phyloP scores from a whole-genome alignment of 2,797 vertebrate genomes.

The Rhinatrema bivittatum region DNA sequence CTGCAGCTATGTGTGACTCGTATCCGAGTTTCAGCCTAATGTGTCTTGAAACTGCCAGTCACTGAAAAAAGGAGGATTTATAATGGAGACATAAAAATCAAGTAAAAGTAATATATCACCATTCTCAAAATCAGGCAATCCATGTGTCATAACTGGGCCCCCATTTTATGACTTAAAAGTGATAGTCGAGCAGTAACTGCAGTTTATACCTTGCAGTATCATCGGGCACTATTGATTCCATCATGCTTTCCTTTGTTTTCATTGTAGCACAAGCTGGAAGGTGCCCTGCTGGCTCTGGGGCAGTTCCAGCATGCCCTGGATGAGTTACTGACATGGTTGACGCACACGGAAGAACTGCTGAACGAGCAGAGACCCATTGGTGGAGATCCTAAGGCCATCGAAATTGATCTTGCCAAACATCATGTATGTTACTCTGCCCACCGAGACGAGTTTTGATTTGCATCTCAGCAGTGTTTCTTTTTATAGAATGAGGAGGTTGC shows the following conservation, averaged over 20 bases:
- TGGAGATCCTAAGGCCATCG: conserved; percentile 92
- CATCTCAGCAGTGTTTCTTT: neutral
- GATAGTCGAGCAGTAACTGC: no score
- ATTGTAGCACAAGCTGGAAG: conserved; percentile 90
- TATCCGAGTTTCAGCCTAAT: no score
- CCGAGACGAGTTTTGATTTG: conserved; percentile 6
- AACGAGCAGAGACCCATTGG: conserved; percentile 83
- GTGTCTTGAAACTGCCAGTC: no score
- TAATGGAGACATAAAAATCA: no score
- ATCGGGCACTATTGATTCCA: no score
- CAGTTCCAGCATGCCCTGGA: conserved; percentile 97
- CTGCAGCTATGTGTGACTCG: no score
- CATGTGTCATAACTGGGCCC: no score
- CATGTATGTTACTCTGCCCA: conserved; percentile 68
- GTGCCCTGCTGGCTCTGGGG: conserved; percentile 87
- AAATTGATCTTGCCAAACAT: conserved; percentile 96
- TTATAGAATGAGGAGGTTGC: neutral
- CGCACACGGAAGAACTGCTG: conserved; percentile 86
- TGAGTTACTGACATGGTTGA: conserved; percentile 90
- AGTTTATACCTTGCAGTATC: no score
- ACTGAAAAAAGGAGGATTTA: no score
- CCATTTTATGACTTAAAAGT: neutral
- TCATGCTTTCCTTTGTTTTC: conserved; percentile 22
- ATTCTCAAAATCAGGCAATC: no score
- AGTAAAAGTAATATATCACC: no score